phyloP scores from a whole-genome alignment of 2,888 invertebrate genomes.

The Heliothis peltigera region DNA sequence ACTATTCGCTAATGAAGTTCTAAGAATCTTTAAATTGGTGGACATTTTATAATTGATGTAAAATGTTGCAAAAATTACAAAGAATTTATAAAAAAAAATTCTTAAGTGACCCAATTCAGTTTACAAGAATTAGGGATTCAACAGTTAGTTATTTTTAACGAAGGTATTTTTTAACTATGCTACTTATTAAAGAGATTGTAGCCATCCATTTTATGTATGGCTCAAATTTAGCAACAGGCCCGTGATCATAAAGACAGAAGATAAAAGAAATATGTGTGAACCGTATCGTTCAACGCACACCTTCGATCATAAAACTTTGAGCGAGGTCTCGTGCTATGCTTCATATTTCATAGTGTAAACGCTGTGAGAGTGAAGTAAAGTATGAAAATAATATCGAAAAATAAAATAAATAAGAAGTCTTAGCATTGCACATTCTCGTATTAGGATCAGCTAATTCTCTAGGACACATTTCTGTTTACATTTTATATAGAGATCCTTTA shows the following conservation, averaged over 20 bases:
- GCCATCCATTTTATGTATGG: conserved; percentile 7
- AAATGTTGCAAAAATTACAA: neutral
- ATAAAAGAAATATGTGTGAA: conserved; percentile 57
- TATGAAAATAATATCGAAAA: conserved; percentile 85
- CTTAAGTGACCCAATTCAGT: neutral
- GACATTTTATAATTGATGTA: neutral
- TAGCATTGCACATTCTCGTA: conserved; percentile 90
- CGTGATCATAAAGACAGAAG: conserved; percentile 21
- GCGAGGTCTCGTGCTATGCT: conserved; percentile 80
- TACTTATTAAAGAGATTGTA: neutral
- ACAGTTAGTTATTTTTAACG: neutral
- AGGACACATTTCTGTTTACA: conserved; percentile 82
- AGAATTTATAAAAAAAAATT: neutral
- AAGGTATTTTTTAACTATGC: conserved; percentile 17
- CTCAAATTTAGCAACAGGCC: conserved; percentile 15
- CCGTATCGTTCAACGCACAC: conserved; percentile 74
- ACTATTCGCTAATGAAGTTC: neutral
- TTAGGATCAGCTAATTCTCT: conserved; percentile 85
- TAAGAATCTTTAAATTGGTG: neutral
- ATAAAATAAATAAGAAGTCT: conserved; percentile 85
- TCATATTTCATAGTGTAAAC: conserved; percentile 72
- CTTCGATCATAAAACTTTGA: conserved; percentile 71
- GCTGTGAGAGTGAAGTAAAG: conserved; percentile 84
- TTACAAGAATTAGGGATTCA: neutral
- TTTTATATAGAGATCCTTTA: conserved; percentile 34